These are phyloP conservation scores for Ciconia nigra DNA, from an alignment of 2,797 vertebrate genomes.

Conservation along the genomic window DNA sequence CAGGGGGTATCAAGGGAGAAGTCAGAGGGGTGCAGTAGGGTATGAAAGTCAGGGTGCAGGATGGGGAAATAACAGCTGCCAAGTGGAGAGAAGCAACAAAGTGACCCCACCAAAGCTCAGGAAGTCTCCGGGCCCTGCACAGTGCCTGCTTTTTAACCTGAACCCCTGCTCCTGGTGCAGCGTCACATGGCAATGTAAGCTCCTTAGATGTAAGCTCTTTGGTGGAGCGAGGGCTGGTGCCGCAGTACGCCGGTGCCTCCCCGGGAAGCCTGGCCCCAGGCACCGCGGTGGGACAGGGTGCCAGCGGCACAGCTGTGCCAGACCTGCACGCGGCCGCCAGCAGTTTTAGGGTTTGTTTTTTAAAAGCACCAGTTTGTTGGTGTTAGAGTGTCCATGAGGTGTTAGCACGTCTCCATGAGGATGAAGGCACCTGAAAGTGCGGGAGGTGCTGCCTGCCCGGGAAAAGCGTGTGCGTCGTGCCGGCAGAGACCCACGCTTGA, in stretches of 20 bases:
- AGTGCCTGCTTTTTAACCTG: neutral
- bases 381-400: neutral
- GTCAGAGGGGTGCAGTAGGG: neutral
- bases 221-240: neutral
- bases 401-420: neutral
- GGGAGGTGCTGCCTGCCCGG: rapidly evolving
- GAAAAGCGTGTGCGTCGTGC: neutral
- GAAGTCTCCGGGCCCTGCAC: neutral
- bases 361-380: neutral
- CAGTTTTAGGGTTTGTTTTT: neutral
- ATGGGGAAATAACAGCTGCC: neutral
- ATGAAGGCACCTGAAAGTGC: neutral
- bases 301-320: rapidly evolving
- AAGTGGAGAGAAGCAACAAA: neutral
- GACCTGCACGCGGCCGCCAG: rapidly evolving
- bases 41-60: neutral
- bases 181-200: rapidly evolving
- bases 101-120: neutral
- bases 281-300: rapidly evolving
- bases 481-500: rapidly evolving
- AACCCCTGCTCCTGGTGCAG: neutral
- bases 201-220: slow-evolving; percentile 19
- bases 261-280: rapidly evolving
- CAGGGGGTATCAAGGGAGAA: rapidly evolving
- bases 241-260: rapidly evolving